Conservation (phyloP, 1,140 invertebrate species). For the Leptinotarsa lineolata region DNA sequence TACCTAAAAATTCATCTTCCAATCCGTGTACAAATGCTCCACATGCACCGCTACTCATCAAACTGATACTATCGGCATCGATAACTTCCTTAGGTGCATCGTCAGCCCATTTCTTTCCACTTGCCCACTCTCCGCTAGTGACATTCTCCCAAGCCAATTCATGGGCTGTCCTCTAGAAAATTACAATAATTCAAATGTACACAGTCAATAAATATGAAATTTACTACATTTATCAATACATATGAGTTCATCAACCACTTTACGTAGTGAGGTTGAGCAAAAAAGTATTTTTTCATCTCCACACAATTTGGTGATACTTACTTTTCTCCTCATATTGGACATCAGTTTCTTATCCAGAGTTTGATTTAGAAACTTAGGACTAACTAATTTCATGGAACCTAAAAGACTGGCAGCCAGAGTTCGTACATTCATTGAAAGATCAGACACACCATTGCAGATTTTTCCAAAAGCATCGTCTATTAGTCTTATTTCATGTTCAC, state of each 20-base stretch:
- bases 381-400: constrained; percentile 86
- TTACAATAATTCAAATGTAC: neutral
- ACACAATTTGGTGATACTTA: constrained; percentile 22
- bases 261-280: too few species aligned
- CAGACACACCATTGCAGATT: constrained; percentile 91
- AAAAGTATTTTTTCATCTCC: neutral
- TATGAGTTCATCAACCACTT: too few species aligned
- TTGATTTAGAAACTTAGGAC: constrained; percentile 88
- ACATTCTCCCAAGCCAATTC: constrained; percentile 81
- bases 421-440: constrained; percentile 85
- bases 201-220: too few species aligned
- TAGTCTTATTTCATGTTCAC: constrained; percentile 78
- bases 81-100: constrained; percentile 80
- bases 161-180: constrained; percentile 71
- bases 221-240: too few species aligned
- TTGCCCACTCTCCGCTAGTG: constrained; percentile 85
- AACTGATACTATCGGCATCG: constrained; percentile 76
- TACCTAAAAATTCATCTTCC: constrained; percentile 95
- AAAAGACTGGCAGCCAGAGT: constrained; percentile 79
- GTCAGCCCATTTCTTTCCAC: constrained; percentile 90
- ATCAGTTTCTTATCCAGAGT: constrained; percentile 99
- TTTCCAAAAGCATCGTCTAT: constrained; percentile 97
- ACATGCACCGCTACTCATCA: constrained; percentile 92
- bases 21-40: constrained; percentile 98
- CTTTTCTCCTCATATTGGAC: constrained; percentile 83